Base-by-base conservation (phyloP, 1,140 invertebrate species). In the Macrotrachela quadricornifera region DNA sequence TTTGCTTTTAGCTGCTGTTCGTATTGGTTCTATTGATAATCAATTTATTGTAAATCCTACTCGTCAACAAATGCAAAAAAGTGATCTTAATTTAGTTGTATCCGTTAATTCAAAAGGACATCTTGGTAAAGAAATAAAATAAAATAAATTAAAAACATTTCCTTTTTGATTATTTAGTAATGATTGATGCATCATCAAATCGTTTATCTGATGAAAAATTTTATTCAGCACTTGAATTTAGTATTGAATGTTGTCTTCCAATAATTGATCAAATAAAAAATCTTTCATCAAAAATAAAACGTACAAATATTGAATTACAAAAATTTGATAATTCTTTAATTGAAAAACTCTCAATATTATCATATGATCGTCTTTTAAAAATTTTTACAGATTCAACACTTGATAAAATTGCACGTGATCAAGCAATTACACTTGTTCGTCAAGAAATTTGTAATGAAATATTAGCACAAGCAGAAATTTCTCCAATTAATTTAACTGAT, bases 41-140 rank as follows among this genome's bases (percentile, higher is more conserved):
- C 79, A 87, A 64, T 57, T 85, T 0, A 64, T 92, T 10, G 73
- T 90, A 0, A 91, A 92, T 72, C 90, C 90, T 1, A 85, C 85
- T 0, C 71, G 85, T 55, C 59, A 62, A 49, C 82, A 92, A 68
- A 64, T 87, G 43, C 73, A 80, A 54, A 61, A 75, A 1, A 87
- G 83, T 36, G 64, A 58, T 11, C 68, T 96, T 10, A 88, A 96
- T 72, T 69, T 97, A 43, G 74, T 97, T 13, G 73, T 99, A 0
- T 76, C 82, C 6, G 83, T 81, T 0, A 78, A 80, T 1, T 74
- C 74, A 42, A 72, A 79, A 18, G 83, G 84, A 66, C 70, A 85
- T 52, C 77, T 95, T 1, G 72, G 74, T 75, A 55, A 64, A 70
- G 60, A 37, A 42, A 47, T n/a, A 38, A 47, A 17, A 14, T 16